phyloP scores from a whole-genome alignment of 2,888 invertebrate genomes.

The Eristalinus aeneus region DNA sequence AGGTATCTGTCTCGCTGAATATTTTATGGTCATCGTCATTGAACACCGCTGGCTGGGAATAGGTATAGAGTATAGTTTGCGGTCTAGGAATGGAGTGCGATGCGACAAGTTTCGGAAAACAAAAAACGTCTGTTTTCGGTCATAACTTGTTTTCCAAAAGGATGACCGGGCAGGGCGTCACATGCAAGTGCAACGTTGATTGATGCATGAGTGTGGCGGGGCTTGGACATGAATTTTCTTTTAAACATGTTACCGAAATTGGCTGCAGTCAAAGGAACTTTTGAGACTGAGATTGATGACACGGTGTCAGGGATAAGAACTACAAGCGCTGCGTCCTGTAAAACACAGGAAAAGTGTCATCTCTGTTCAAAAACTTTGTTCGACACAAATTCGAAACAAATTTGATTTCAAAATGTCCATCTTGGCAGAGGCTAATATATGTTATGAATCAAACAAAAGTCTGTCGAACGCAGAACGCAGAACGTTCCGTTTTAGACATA shows the following conservation, averaged over 20 bases:
- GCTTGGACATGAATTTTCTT: conserved; percentile 41
- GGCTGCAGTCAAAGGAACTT: neutral
- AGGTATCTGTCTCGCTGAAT: conserved; percentile 40
- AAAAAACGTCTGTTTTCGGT: neutral
- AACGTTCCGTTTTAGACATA: no score
- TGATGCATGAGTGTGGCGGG: conserved; percentile 34
- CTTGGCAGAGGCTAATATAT: no score
- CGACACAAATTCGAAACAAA: no score
- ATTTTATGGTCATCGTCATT: conserved; percentile 58
- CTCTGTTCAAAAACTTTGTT: no score
- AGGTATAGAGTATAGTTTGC: conserved; percentile 47
- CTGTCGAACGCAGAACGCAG: no score
- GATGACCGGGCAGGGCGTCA: neutral
- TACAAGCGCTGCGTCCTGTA: neutral
- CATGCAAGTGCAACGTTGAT: conserved; percentile 50
- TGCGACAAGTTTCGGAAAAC: conserved; percentile 36
- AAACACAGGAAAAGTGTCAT: neutral
- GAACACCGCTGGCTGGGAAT: conserved; percentile 42
- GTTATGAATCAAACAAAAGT: no score
- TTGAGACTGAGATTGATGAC: neutral
- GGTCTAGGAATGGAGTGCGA: conserved; percentile 47
- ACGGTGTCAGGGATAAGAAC: neutral
- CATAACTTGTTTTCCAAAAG: neutral
- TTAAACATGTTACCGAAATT: conserved; percentile 12
- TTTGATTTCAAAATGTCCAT: no score